Evolutionary conservation across 2,113 vertebrate species (phyloP).

Genomic region (Sula dactylatra): DNA sequence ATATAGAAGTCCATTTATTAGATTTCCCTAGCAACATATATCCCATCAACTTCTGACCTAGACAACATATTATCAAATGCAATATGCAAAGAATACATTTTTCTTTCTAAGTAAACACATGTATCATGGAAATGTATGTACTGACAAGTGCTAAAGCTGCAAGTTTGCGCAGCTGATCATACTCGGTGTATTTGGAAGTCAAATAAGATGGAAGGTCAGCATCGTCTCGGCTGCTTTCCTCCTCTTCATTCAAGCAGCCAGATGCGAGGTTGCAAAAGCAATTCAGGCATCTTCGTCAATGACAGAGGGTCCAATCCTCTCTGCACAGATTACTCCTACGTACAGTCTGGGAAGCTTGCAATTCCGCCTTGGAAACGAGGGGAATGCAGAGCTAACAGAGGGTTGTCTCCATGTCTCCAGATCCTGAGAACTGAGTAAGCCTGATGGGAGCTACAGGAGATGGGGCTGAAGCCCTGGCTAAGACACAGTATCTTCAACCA

Average conservation of each 20-base stretch:
- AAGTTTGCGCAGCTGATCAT: slow-evolving; percentile 6
- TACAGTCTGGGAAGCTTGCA: slow-evolving; percentile 56
- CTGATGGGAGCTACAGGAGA: background rate
- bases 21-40: background rate
- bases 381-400: slow-evolving; percentile 30
- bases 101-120: background rate
- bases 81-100: background rate
- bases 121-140: background rate
- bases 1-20: background rate
- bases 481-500: background rate
- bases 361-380: slow-evolving; percentile 50
- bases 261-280: slow-evolving; percentile 48
- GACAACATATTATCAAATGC: background rate
- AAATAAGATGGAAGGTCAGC: slow-evolving; percentile 20
- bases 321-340: slow-evolving; percentile 31
- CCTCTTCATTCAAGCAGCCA: slow-evolving; percentile 47
- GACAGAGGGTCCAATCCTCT: slow-evolving; percentile 54
- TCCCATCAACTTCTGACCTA: background rate
- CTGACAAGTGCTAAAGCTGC: slow-evolving; percentile 22
- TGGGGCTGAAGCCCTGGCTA: background rate
- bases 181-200: background rate
- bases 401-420: background rate
- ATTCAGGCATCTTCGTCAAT: slow-evolving; percentile 49
- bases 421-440: background rate
- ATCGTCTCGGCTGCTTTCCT: background rate